Percentiles rank a stretch among this genome's conserved stretches.
phyloP scores from a whole-genome alignment of 2,888 invertebrate species.

The Thymelicus acteon region DNA sequence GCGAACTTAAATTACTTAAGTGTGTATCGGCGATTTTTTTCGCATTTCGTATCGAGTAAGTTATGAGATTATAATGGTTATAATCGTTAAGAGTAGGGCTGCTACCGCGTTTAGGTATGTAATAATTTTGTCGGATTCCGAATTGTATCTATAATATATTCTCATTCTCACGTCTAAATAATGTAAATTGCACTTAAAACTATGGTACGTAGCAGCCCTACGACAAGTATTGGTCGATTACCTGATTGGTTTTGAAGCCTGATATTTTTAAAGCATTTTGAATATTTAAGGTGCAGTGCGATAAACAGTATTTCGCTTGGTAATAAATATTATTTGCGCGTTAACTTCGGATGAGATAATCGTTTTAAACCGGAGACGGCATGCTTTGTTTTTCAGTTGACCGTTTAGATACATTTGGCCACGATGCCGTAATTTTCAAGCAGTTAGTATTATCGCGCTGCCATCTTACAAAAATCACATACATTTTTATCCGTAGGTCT shows the following conservation, averaged over 20 bases:
- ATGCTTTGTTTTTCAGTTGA: conserved; percentile 10
- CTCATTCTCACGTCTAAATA: conserved; percentile 39
- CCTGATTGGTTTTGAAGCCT: conserved; percentile 32
- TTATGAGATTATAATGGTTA: conserved; percentile 29
- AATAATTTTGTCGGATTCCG: conserved; percentile 37
- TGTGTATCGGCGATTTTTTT: conserved; percentile 19
- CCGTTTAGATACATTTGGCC: not conserved
- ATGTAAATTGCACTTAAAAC: conserved; percentile 38
- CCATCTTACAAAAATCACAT: conserved; percentile 28
- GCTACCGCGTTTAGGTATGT: conserved; percentile 36
- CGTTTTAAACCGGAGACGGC: conserved; percentile 9
- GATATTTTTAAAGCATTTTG: conserved; percentile 21
- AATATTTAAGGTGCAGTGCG: conserved; percentile 32
- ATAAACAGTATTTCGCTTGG: conserved; percentile 20
- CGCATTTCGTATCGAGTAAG: conserved; percentile 34
- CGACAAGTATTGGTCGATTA: conserved; percentile 31
- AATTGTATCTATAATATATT: conserved; percentile 39
- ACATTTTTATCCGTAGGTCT: conserved; percentile 30
- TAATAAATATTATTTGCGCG: conserved; percentile 13
- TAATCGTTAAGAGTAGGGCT: conserved; percentile 38
- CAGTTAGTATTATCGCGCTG: conserved; percentile 40
- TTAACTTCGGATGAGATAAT: not conserved
- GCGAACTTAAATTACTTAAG: conserved; percentile 45
- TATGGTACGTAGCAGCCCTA: conserved; percentile 34
- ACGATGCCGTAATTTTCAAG: conserved; percentile 15